Conservation (phyloP, 1,140 invertebrate genomes). For the Drosophila carrolli region DNA sequence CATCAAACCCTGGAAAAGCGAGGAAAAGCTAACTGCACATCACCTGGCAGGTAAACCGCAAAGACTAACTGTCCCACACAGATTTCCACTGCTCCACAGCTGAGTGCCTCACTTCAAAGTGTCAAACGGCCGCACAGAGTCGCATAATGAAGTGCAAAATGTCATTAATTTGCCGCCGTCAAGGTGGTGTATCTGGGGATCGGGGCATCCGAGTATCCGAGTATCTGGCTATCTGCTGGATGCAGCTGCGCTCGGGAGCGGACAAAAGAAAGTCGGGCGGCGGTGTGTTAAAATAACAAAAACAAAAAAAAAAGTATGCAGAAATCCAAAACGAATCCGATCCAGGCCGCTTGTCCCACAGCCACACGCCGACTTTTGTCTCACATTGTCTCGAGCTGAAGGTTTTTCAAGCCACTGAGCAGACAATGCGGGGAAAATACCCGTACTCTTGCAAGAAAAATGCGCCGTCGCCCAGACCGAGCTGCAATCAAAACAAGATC, state of each 20-base stretch:
- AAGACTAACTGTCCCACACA: conserved; percentile 38
- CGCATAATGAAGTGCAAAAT: conserved; percentile 83
- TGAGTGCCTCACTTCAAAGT: conserved; percentile 82
- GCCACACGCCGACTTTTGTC: conserved; percentile 48
- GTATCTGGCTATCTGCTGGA: conserved; percentile 21
- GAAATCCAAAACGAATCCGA: conserved; percentile 72
- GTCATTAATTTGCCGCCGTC: conserved; percentile 78
- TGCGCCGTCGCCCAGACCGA: conserved; percentile 51
- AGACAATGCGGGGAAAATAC: conserved; percentile 32
- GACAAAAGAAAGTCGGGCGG: conserved; percentile 74
- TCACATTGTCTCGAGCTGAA: conserved; percentile 73
- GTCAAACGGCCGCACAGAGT: conserved; percentile 78
- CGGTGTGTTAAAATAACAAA: conserved; percentile 11
- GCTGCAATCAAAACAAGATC: conserved; percentile 80
- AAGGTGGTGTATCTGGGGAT: conserved; percentile 31
- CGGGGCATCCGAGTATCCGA: conserved; percentile 10
- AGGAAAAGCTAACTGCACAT: conserved; percentile 60
- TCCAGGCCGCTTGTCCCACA: conserved; percentile 15
- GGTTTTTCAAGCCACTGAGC: conserved; percentile 79
- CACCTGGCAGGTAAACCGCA: conserved; percentile 68
- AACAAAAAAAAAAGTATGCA: conserved; percentile 51
- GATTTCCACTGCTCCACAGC: conserved; percentile 51
- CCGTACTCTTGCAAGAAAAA: conserved; percentile 51
- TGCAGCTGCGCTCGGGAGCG: conserved; percentile 55
- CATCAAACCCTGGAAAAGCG: conserved; percentile 23